A percentile compares a stretch with the other conserved stretches of the same genome.
phyloP scores from a whole-genome alignment of 2,888 invertebrate species.

The Aproaerema taeniolella region DNA sequence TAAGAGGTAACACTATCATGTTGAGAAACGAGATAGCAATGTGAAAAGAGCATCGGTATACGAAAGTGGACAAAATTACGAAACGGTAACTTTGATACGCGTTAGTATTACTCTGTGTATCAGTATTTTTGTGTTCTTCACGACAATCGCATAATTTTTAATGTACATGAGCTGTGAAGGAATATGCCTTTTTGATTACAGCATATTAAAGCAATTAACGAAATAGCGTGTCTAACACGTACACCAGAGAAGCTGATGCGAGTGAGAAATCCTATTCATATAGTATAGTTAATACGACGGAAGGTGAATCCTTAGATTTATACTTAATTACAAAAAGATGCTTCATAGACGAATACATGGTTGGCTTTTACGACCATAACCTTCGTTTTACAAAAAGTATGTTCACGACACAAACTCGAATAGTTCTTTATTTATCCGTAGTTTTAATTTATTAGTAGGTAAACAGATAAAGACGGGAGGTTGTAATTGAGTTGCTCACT shows the following conservation, averaged over 20 bases:
- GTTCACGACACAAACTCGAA: slow-evolving; percentile 49
- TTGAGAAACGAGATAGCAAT: no score
- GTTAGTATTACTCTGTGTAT: slow-evolving; percentile 6
- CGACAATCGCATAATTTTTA: not conserved
- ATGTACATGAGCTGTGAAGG: slow-evolving; percentile 10
- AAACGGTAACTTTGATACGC: slow-evolving; percentile 3
- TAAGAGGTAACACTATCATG: no score
- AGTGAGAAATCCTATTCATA: no score
- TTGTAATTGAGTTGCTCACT: slow-evolving; percentile 43
- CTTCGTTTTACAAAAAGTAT: not conserved
- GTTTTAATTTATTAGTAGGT: slow-evolving; percentile 29
- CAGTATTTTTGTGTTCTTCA: slow-evolving; percentile 10
- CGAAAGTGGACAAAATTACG: slow-evolving; percentile 5
- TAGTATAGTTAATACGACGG: no score
- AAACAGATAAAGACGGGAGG: slow-evolving; percentile 30
- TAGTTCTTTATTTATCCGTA: slow-evolving; percentile 47
- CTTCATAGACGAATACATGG: no score
- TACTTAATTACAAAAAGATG: no score
- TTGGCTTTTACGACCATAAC: no score
- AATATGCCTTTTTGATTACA: not conserved
- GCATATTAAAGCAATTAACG: not conserved
- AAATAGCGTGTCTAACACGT: no score
- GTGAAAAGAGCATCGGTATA: no score
- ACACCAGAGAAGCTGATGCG: slow-evolving; percentile 10
- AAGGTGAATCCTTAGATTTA: no score